Base-by-base conservation (phyloP, 2,113 vertebrate species). In the Verasper variegatus region DNA sequence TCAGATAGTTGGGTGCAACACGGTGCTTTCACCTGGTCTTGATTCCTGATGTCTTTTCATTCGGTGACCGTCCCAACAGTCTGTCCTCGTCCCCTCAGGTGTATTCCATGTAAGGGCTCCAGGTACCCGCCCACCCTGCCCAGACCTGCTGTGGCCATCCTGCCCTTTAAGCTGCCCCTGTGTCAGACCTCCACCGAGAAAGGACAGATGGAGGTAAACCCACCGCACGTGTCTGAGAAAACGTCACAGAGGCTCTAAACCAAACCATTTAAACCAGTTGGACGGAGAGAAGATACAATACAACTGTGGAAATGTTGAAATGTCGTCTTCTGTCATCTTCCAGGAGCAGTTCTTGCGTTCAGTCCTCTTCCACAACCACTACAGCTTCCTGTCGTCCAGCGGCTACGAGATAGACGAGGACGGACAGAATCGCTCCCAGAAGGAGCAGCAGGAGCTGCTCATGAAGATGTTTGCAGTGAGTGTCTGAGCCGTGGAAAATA, bases 391-490 rank as follows among this genome's bases (percentile, higher is more conserved):
- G 84, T 94, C 95, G 1, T 91, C 94, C 85, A 96, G 93, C 52
- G 96, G 95, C 70, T 98, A 97, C 13, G 96, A 97, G 85, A 78
- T 94, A 1, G 95, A 97, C 74, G 96, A 96, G 85, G 95, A 81
- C 1, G 88, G 67, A 24, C 95, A 93, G 95, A 94, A 40, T 56
- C 94, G 88, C 69, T 92, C 94, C 2, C 83, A 95, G 85, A 98
- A 95, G 84, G 96, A 98, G 62, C 97, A 99, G 78, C 97, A 99
- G 82, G 97, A 97, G 80, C 94, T 98, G 62, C 74, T 99, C 65
- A 97, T 99, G 95, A 99, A 98, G 92, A 96, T 99, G 95, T 97
- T 99, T 88, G 98, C 98, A 0, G 98, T 99, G 76, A 97, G 97
- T 95, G 31, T 14, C 27, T 10, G 62, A 20, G 20, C 7, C 21